A percentile compares a stretch with the other conserved stretches of the same genome.
phyloP scores from a whole-genome alignment of 1,140 invertebrate species.

The Argopecten irradians region DNA sequence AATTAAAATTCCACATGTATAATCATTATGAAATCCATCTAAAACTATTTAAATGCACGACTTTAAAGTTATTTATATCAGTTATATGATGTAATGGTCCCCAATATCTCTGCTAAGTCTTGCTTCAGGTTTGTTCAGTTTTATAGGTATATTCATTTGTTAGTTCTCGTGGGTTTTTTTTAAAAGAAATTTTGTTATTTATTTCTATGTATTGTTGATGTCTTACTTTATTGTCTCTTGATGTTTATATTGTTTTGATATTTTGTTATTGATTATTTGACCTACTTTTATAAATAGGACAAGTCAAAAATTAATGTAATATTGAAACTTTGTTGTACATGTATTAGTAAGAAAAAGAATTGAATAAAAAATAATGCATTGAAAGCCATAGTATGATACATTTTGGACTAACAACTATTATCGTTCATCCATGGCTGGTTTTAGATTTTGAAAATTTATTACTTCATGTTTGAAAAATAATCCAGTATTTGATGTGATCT shows the following conservation, averaged over 20 bases:
- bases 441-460: no score
- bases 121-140: not conserved
- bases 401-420: no score
- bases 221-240: not conserved
- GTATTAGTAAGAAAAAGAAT: no score
- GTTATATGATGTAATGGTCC: not conserved
- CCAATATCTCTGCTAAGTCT: not conserved
- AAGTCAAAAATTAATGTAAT: not conserved
- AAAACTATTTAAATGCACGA: not conserved
- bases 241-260: not conserved
- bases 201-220: not conserved
- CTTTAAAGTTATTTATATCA: not conserved
- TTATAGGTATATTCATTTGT: not conserved
- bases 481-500: no score
- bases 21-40: not conserved
- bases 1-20: not conserved
- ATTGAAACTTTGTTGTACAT: no score
- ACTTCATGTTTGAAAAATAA: no score
- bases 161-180: not conserved
- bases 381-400: no score
- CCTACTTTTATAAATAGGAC: not conserved
- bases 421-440: no score
- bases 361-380: no score
- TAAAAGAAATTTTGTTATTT: not conserved
- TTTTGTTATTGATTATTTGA: not conserved